Percentiles rank a stretch among this genome's conserved stretches.
Evolutionary conservation across 2,113 vertebrate genomes (phyloP).

Genomic region (Notechis scutatus): DNA sequence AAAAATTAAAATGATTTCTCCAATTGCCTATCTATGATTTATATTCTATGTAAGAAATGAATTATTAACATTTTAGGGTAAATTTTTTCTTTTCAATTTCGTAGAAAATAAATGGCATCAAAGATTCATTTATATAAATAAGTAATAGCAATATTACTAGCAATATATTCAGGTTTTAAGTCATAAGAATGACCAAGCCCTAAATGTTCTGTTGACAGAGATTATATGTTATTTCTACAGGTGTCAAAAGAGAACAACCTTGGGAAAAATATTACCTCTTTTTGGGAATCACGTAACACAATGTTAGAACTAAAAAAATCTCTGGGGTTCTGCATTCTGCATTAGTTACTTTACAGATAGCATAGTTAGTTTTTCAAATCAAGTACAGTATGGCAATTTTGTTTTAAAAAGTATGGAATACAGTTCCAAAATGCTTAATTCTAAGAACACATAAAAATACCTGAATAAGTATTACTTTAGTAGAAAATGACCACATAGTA

Average conservation of each 20-base stretch:
- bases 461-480: not conserved
- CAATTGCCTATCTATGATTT: not conserved
- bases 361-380: not conserved
- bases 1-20: not conserved
- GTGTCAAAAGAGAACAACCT: not conserved
- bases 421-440: not conserved
- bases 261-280: not conserved
- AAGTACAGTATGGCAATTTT: not conserved
- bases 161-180: not conserved
- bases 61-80: not conserved
- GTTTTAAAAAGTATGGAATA: not conserved
- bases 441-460: not conserved
- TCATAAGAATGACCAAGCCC: not conserved
- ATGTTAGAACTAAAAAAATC: not conserved
- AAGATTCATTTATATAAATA: not conserved
- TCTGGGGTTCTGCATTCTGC: not conserved
- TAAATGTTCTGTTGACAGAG: not conserved
- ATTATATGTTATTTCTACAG: constrained; percentile 9
- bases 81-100: not conserved
- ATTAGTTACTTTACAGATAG: not conserved
- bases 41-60: not conserved
- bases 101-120: not conserved
- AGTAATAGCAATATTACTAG: not conserved
- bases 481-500: not conserved
- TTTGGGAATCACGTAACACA: not conserved